These are phyloP conservation scores for Tapirus terrestris DNA, from an alignment of 2,113 vertebrate species.

Conservation along the genomic window DNA sequence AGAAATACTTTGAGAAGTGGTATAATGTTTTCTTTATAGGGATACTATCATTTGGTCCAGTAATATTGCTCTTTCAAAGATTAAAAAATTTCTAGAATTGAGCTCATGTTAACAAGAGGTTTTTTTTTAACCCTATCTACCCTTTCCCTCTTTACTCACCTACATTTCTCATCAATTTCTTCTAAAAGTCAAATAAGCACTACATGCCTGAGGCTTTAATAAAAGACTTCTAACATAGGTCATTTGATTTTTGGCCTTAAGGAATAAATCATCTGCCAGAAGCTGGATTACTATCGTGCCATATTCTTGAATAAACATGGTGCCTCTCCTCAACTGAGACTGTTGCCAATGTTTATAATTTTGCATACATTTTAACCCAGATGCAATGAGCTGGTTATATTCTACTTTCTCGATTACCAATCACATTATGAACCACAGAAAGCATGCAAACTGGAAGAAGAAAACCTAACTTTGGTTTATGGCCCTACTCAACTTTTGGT, in stretches of 20 bases:
- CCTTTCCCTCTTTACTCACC: not conserved
- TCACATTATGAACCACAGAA: slow-evolving; percentile 58
- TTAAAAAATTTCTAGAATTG: slow-evolving; percentile 54
- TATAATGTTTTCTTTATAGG: slow-evolving; percentile 63
- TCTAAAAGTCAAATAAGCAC: slow-evolving; percentile 60
- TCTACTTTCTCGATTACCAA: slow-evolving; percentile 11
- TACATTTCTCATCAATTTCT: slow-evolving; percentile 51
- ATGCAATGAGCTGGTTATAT: not conserved
- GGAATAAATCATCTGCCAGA: slow-evolving; percentile 45
- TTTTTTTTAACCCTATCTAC: slow-evolving; percentile 44
- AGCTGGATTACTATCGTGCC: not conserved
- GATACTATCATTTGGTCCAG: slow-evolving; percentile 58
- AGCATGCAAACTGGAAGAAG: not conserved
- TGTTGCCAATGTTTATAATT: slow-evolving; percentile 53
- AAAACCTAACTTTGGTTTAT: not conserved
- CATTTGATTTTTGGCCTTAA: slow-evolving; percentile 57
- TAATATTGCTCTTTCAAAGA: slow-evolving; percentile 61
- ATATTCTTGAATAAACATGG: slow-evolving; percentile 55
- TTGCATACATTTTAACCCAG: slow-evolving; percentile 11
- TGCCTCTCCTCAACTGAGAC: not conserved
- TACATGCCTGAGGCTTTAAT: slow-evolving; percentile 55
- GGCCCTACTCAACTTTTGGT: not conserved
- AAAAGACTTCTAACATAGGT: slow-evolving; percentile 49
- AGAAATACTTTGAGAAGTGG: slow-evolving; percentile 73
- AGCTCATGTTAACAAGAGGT: slow-evolving; percentile 59